phyloP scores from a whole-genome alignment of 2,888 invertebrate species.

The Barypeithes pellucidus region DNA sequence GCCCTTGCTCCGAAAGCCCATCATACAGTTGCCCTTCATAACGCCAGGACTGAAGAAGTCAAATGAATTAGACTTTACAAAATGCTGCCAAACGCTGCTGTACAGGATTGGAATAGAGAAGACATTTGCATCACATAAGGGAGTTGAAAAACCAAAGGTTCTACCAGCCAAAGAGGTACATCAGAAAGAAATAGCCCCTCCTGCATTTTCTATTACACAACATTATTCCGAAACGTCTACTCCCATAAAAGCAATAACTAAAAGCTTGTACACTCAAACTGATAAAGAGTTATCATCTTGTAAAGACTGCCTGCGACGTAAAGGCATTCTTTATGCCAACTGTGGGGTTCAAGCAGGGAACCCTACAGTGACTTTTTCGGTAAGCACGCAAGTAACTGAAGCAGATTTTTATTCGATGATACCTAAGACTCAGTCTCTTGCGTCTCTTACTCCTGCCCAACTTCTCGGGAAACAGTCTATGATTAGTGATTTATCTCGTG shows the following conservation, averaged over 20 bases:
- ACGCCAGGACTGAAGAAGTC: conserved; percentile 48
- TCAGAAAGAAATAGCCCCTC: conserved; percentile 35
- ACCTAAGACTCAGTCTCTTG: conserved; percentile 66
- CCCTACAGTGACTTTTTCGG: conserved; percentile 57
- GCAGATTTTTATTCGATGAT: conserved; percentile 63
- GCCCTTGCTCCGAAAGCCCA: conserved; percentile 53
- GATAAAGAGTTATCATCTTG: conserved; percentile 60
- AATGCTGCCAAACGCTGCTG: conserved; percentile 48
- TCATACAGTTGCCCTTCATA: conserved; percentile 59
- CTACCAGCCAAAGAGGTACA: conserved; percentile 30
- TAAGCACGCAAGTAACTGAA: conserved; percentile 66
- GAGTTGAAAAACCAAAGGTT: conserved; percentile 9
- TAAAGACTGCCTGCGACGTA: conserved; percentile 64
- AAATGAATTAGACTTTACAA: conserved; percentile 37
- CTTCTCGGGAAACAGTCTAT: conserved; percentile 61
- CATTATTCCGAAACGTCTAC: conserved; percentile 6
- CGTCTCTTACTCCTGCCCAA: conserved; percentile 68
- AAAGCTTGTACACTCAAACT: conserved; percentile 57
- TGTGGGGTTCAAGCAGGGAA: conserved; percentile 61
- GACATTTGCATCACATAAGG: not conserved
- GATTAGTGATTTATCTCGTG: conserved; percentile 23
- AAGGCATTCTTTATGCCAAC: conserved; percentile 57
- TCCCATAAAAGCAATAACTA: conserved; percentile 23
- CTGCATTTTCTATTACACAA: conserved; percentile 10
- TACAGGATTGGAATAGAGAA: conserved; percentile 39